Conservation (phyloP, 2,113 vertebrate genomes). For the Ranitomeya imitator region DNA sequence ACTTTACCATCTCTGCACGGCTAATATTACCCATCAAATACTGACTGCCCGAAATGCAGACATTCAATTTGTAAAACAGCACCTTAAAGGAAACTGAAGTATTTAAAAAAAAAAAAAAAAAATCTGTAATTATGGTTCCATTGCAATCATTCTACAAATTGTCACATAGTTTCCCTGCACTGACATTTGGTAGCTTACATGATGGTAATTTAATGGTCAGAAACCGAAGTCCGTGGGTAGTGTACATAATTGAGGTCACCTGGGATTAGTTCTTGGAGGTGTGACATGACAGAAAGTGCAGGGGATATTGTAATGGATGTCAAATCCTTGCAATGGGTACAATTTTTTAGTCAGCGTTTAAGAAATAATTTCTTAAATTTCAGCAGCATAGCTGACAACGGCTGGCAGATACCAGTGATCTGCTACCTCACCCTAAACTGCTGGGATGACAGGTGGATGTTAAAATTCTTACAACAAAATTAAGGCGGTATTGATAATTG, state of each 20-base stretch:
- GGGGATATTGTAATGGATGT: constrained; percentile 58
- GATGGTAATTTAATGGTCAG: constrained; percentile 62
- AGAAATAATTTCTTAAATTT: constrained; percentile 54
- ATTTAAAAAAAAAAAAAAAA: constrained; percentile 38
- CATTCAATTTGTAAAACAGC: constrained; percentile 53
- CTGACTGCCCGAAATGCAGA: constrained; percentile 39
- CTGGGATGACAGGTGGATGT: constrained; percentile 55
- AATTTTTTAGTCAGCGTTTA: neutral
- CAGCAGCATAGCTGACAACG: constrained; percentile 57
- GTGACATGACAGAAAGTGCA: constrained; percentile 62
- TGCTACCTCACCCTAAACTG: neutral
- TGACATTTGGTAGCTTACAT: constrained; percentile 54
- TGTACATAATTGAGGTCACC: constrained; percentile 55
- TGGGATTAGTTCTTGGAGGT: constrained; percentile 62
- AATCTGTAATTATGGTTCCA: constrained; percentile 51
- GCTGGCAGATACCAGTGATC: constrained; percentile 61
- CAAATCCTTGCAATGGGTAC: constrained; percentile 46
- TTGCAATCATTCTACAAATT: constrained; percentile 55
- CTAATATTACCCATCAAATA: constrained; percentile 45
- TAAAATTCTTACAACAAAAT: neutral
- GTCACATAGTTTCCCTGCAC: constrained; percentile 54
- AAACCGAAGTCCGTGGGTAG: constrained; percentile 62
- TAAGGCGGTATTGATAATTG: neutral
- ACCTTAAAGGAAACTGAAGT: constrained; percentile 34
- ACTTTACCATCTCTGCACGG: neutral